A percentile compares a stretch with the other conserved stretches of the same genome.
Evolutionary conservation across 2,888 invertebrate genomes (phyloP).

Genomic region (Drosophila anomalipes): DNA sequence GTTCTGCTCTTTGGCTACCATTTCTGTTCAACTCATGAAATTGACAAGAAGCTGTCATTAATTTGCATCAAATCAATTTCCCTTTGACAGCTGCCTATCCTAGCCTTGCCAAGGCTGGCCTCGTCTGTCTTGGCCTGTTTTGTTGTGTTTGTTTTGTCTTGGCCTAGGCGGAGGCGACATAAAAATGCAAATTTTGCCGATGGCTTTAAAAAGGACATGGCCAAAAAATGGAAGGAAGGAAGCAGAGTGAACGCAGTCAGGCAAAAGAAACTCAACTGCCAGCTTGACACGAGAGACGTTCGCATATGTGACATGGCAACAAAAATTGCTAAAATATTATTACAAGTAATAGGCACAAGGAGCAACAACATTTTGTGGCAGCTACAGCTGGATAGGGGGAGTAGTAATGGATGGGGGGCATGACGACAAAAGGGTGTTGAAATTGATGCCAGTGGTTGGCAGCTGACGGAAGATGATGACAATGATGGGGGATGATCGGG

Average conservation of each 20-base stretch:
- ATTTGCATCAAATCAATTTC: slow-evolving; percentile 81
- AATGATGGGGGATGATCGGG: slow-evolving; percentile 12
- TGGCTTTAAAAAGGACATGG: slow-evolving; percentile 45
- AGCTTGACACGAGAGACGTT: slow-evolving; percentile 48
- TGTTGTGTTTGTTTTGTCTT: slow-evolving; percentile 13
- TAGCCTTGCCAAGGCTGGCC: not conserved
- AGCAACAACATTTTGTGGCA: slow-evolving; percentile 46
- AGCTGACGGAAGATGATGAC: slow-evolving; percentile 4
- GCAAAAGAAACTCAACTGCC: slow-evolving; percentile 20
- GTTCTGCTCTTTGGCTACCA: not conserved
- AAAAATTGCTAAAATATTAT: slow-evolving; percentile 78
- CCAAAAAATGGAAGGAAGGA: slow-evolving; percentile 4
- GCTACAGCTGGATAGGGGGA: not conserved
- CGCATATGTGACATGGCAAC: slow-evolving; percentile 76
- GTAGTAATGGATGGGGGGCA: not conserved
- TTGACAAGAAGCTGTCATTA: slow-evolving; percentile 80
- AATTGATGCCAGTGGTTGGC: slow-evolving; percentile 59
- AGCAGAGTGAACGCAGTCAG: not conserved
- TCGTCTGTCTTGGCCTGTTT: not conserved
- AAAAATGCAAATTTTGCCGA: slow-evolving; percentile 74
- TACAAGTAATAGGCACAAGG: slow-evolving; percentile 75
- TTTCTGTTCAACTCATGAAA: slow-evolving; percentile 42
- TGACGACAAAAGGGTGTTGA: slow-evolving; percentile 66
- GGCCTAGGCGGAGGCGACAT: slow-evolving; percentile 54
- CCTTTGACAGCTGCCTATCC: slow-evolving; percentile 67